Conservation (phyloP, 2,888 invertebrate genomes). For the Napeogenes inachia region DNA sequence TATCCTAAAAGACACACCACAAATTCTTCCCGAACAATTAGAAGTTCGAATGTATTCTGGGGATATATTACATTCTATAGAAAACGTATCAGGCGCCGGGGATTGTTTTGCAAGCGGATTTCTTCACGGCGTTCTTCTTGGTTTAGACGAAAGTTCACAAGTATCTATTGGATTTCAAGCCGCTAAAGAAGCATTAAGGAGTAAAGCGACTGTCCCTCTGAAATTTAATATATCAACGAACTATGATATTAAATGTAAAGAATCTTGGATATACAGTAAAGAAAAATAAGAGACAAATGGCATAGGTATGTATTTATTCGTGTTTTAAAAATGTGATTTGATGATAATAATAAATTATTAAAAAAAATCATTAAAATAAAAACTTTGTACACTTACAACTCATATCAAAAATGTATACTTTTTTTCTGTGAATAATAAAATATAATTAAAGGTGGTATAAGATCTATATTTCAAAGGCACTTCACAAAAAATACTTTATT, state of each 20-base stretch:
- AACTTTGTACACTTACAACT: no score
- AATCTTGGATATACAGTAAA: background rate
- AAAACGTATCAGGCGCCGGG: constrained; percentile 90
- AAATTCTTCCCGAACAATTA: constrained; percentile 21
- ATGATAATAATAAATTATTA: no score
- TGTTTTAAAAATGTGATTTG: no score
- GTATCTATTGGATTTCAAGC: constrained; percentile 79
- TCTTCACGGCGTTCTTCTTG: constrained; percentile 79
- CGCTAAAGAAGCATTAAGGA: constrained; percentile 78
- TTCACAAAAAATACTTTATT: background rate
- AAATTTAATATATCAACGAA: constrained; percentile 32
- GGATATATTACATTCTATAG: constrained; percentile 59
- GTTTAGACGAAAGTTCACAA: constrained; percentile 75
- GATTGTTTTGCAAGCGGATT: constrained; percentile 86
- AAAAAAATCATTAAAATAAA: no score
- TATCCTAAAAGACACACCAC: constrained; percentile 30
- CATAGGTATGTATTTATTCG: no score
- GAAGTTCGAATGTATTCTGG: constrained; percentile 57
- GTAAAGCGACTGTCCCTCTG: constrained; percentile 78
- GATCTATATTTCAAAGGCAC: no score
- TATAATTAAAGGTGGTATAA: no score
- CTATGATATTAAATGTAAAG: constrained; percentile 6
- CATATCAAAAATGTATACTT: background rate
- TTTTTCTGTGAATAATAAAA: background rate
- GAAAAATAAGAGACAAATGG: background rate